Evolutionary conservation across 2,113 vertebrate species (phyloP).

Genomic region (Ranitomeya imitator): DNA sequence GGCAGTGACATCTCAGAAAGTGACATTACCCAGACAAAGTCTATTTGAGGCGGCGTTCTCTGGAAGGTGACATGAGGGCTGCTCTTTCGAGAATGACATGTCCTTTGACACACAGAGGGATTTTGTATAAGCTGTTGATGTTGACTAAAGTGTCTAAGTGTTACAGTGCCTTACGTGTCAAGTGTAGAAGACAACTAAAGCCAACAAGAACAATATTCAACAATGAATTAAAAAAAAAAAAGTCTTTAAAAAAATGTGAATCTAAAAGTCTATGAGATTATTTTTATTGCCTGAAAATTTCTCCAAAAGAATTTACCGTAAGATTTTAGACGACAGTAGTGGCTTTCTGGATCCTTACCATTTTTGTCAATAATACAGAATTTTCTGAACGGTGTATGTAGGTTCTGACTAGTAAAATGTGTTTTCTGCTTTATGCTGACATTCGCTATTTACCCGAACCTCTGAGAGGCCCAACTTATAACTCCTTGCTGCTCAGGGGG

Average conservation of each 20-base stretch:
- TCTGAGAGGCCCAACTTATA: background rate
- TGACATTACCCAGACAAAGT: background rate
- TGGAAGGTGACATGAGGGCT: slow-evolving; percentile 6
- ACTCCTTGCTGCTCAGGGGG: background rate
- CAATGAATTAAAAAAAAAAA: background rate
- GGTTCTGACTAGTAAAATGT: background rate
- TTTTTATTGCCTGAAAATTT: too few species aligned
- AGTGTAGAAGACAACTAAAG: background rate
- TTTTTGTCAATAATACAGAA: too few species aligned
- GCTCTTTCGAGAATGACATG: background rate
- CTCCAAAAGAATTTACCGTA: too few species aligned
- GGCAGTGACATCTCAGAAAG: slow-evolving; percentile 31
- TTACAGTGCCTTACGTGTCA: background rate
- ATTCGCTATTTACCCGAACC: background rate
- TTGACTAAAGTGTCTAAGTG: background rate
- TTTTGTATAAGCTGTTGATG: background rate
- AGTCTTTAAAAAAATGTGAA: background rate
- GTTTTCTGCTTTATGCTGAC: background rate
- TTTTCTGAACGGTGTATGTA: too few species aligned
- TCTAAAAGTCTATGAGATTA: background rate
- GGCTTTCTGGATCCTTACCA: too few species aligned
- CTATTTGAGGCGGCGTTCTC: background rate
- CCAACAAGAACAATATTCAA: background rate
- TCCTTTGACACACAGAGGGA: slow-evolving; percentile 9
- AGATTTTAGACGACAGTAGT: too few species aligned